phyloP scores from a whole-genome alignment of 1,140 invertebrate genomes.

The Plectrocnemia conspersa region DNA sequence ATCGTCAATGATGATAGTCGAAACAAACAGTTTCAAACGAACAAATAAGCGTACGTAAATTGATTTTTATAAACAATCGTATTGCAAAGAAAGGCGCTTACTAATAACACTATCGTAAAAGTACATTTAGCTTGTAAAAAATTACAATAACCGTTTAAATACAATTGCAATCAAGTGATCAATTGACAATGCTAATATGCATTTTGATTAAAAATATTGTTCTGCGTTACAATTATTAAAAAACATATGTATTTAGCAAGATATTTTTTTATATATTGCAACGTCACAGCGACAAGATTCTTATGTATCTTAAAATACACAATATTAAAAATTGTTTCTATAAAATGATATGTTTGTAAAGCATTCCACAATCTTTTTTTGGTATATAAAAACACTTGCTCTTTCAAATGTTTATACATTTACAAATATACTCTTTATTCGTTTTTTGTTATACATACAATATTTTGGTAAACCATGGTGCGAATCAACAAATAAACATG shows the following conservation, averaged over 20 bases:
- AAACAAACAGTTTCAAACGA: too few species aligned
- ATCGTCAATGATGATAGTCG: too few species aligned
- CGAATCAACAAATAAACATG: too few species aligned
- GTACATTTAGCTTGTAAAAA: too few species aligned
- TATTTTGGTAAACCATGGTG: too few species aligned
- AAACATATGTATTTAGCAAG: neutral
- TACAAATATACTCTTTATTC: neutral
- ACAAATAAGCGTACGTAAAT: too few species aligned
- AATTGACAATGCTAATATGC: too few species aligned
- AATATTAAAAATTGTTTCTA: constrained; percentile 26
- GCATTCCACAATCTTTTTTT: constrained; percentile 24
- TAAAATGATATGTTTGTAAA: constrained; percentile 37
- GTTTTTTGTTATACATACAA: too few species aligned
- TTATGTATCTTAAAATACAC: constrained; percentile 4
- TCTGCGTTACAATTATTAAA: neutral
- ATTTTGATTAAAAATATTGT: neutral
- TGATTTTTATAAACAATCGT: too few species aligned
- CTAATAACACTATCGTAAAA: too few species aligned
- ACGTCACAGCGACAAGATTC: neutral
- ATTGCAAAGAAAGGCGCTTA: too few species aligned
- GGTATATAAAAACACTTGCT: constrained; percentile 2
- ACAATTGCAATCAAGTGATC: neutral
- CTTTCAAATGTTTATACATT: neutral
- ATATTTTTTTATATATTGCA: constrained; percentile 11
- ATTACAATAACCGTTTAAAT: too few species aligned